phyloP scores from a whole-genome alignment of 2,113 vertebrate genomes.

The Eurystomus gularis region DNA sequence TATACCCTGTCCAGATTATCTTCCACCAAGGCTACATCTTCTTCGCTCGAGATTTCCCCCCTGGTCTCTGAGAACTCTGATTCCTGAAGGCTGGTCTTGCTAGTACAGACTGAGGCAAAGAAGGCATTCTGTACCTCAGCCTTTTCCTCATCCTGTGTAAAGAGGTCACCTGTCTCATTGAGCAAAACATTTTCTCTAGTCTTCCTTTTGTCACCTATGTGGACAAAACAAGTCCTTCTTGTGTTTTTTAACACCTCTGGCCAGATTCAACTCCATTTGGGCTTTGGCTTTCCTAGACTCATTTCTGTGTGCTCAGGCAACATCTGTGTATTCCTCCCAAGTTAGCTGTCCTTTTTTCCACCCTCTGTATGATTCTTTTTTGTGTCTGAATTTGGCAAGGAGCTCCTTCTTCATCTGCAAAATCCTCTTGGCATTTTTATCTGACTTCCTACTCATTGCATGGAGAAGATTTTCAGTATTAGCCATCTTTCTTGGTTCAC shows the following conservation, averaged over 20 bases:
- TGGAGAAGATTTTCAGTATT: not conserved
- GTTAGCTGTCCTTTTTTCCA: not conserved
- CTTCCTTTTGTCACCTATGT: not conserved
- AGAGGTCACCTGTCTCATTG: rapidly evolving
- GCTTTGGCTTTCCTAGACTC: not conserved
- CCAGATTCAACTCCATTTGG: not conserved
- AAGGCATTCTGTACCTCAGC: not conserved
- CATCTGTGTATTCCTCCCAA: not conserved
- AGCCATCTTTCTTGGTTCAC: not conserved
- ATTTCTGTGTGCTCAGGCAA: not conserved
- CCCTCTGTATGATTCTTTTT: not conserved
- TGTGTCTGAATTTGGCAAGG: not conserved
- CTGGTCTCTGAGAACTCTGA: not conserved
- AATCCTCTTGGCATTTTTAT: not conserved
- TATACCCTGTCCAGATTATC: not conserved
- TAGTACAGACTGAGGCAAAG: not conserved
- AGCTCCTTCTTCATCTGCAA: not conserved
- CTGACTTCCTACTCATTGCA: not conserved
- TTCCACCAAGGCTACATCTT: not conserved
- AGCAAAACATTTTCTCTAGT: not conserved
- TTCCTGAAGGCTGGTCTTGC: not conserved
- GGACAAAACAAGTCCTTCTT: not conserved
- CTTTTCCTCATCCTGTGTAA: not conserved
- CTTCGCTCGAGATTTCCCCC: not conserved
- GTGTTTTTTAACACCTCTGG: not conserved